These are phyloP conservation scores for Pseudochromis fuscus DNA, from an alignment of 2,797 vertebrate genomes.

Conservation along the genomic window DNA sequence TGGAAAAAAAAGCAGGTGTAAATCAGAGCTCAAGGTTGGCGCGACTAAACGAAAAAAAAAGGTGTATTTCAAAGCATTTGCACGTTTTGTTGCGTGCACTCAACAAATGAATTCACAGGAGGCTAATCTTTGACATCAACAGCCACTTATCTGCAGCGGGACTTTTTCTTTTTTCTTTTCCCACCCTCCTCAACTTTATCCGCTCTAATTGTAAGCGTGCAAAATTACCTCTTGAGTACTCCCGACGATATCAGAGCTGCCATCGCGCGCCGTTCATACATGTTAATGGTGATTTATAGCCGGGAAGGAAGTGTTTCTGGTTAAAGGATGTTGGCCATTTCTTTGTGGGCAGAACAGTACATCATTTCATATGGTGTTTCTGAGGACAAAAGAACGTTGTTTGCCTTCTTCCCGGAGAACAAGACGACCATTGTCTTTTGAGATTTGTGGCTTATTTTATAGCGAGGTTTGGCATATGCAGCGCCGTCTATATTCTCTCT, in stretches of 20 bases:
- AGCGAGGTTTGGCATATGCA: background rate
- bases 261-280: slow-evolving; percentile 43
- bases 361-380: slow-evolving; percentile 15
- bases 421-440: slow-evolving; percentile 21
- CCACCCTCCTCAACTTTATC: slow-evolving; percentile 21
- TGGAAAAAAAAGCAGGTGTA: background rate
- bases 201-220: slow-evolving; percentile 49
- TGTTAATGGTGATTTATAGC: slow-evolving; percentile 44
- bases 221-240: slow-evolving; percentile 44
- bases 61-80: slow-evolving; percentile 1
- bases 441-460: slow-evolving; percentile 15
- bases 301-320: slow-evolving; percentile 55
- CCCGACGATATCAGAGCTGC: slow-evolving; percentile 48
- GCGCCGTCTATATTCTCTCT: background rate
- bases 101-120: slow-evolving; percentile 13
- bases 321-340: slow-evolving; percentile 32
- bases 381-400: slow-evolving; percentile 36
- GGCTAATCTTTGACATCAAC: slow-evolving; percentile 40
- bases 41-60: background rate
- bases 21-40: slow-evolving; percentile 20
- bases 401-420: slow-evolving; percentile 23
- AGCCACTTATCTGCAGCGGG: slow-evolving; percentile 10
- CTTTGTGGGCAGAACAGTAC: slow-evolving; percentile 8
- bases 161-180: background rate
- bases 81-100: background rate